Conservation (phyloP, 2,113 vertebrate genomes). For the Telmatochromis sp. region DNA sequence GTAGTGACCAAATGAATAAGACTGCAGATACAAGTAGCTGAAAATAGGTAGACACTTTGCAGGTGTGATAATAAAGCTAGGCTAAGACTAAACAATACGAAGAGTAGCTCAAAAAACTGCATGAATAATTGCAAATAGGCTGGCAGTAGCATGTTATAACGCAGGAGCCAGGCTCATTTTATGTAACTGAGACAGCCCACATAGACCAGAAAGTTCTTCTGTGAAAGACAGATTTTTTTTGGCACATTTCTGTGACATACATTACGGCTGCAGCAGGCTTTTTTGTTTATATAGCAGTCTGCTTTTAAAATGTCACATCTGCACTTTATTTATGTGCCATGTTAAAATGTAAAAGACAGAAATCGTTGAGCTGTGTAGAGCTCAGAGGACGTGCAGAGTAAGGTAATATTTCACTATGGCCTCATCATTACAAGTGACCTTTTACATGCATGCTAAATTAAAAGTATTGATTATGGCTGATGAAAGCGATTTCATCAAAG, state of each 20-base stretch:
- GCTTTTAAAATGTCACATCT: background rate
- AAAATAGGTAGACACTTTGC: background rate
- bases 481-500: background rate
- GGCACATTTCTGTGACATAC: background rate
- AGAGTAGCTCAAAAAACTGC: background rate
- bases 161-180: background rate
- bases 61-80: background rate
- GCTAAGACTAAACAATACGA: background rate
- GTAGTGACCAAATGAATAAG: background rate
- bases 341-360: background rate
- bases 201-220: background rate
- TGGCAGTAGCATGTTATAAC: background rate
- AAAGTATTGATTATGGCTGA: background rate
- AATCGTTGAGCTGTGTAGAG: background rate
- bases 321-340: background rate
- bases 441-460: background rate
- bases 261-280: background rate
- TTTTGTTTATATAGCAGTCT: background rate
- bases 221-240: background rate
- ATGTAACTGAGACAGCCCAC: background rate
- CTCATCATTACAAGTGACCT: background rate
- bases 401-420: background rate
- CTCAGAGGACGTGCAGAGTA: background rate
- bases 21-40: background rate
- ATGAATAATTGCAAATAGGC: background rate